A percentile compares a stretch with the other conserved stretches of the same genome.
phyloP scores from a whole-genome alignment of 2,888 invertebrate genomes.

The Melanostoma mellinum region DNA sequence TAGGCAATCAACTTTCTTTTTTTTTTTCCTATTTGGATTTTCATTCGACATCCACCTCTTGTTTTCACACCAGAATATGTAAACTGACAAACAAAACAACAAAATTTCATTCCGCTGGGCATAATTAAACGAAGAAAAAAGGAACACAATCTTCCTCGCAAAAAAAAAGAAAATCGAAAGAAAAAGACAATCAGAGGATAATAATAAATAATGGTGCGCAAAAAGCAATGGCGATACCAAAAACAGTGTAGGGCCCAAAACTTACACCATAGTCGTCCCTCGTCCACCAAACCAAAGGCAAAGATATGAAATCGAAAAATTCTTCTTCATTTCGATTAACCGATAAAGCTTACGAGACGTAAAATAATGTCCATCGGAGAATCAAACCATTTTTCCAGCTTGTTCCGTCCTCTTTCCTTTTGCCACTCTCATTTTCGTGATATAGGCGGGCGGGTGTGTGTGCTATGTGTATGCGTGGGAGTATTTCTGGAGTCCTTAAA shows the following conservation, averaged over 20 bases:
- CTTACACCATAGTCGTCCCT: neutral
- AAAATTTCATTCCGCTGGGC: constrained; percentile 3
- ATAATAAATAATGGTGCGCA: constrained; percentile 22
- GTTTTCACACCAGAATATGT: neutral
- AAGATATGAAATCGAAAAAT: constrained; percentile 8
- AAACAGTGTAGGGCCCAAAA: neutral
- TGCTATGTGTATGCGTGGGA: neutral
- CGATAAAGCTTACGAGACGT: constrained; percentile 2
- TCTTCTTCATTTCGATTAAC: neutral
- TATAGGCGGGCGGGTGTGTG: neutral
- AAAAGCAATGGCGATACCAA: neutral
- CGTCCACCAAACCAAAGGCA: neutral
- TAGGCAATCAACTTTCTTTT: no score
- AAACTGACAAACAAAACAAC: neutral
- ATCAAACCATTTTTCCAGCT: neutral
- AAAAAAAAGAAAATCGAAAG: neutral
- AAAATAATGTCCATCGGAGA: neutral
- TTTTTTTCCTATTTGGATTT: neutral
- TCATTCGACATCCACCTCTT: neutral
- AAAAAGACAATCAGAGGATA: constrained; percentile 7
- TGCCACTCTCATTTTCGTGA: no score
- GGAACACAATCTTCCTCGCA: neutral
- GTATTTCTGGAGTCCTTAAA: neutral
- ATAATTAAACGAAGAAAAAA: constrained; percentile 6
- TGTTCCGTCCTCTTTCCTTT: neutral